A percentile compares a stretch with the other conserved stretches of the same genome.
Evolutionary conservation across 2,888 invertebrate genomes (phyloP).

Genomic region (Prosopocoilus inquinatus): DNA sequence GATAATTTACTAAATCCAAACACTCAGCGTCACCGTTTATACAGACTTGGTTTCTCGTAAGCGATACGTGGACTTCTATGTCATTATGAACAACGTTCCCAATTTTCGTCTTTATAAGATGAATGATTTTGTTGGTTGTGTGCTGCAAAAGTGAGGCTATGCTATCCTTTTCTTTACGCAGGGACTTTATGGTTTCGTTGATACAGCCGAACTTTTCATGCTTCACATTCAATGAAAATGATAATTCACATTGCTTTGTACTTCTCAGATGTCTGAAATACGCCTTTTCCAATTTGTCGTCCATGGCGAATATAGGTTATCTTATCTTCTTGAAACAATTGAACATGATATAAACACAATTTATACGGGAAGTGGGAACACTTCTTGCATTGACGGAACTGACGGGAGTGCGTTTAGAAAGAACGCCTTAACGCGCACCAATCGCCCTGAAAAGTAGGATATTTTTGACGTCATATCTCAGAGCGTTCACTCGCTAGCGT

Average conservation of each 20-base stretch:
- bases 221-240: constrained; percentile 23
- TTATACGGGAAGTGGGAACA: no score
- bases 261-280: constrained; percentile 23
- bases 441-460: no score
- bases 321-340: no score
- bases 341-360: no score
- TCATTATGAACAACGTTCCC: neutral
- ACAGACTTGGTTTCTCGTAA: constrained; percentile 19
- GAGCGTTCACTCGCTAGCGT: no score
- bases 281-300: constrained; percentile 12
- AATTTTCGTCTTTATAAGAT: constrained; percentile 17
- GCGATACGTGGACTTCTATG: constrained; percentile 22
- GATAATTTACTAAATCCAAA: constrained; percentile 22
- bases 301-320: neutral
- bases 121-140: constrained; percentile 28
- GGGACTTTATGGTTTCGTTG: constrained; percentile 25
- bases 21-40: constrained; percentile 16
- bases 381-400: no score
- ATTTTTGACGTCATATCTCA: no score
- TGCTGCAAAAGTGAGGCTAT: constrained; percentile 29
- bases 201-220: constrained; percentile 18
- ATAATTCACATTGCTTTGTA: constrained; percentile 26
- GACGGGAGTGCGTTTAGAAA: no score
- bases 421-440: no score
- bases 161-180: constrained; percentile 25